Conservation (phyloP, 1,140 invertebrate species). For the Meloidogyne chitwoodi region DNA sequence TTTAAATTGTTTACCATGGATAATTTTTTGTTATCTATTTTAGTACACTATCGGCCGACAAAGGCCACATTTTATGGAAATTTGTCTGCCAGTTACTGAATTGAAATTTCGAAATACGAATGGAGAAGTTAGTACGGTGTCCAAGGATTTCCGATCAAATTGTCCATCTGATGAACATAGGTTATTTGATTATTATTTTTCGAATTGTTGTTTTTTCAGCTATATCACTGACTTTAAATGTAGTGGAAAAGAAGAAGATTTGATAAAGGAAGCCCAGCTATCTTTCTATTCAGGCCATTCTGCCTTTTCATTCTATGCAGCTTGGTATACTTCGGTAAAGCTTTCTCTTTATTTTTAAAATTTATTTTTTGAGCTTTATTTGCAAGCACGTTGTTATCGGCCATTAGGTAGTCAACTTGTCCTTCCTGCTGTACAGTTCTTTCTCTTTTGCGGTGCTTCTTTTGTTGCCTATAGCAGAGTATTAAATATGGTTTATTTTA, state of each 20-base stretch:
- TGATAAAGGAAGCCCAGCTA: conserved; percentile 50
- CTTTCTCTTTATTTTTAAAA: neutral
- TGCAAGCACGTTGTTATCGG: conserved; percentile 56
- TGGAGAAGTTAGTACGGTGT: neutral
- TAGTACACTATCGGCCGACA: conserved; percentile 79
- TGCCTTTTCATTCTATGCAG: conserved; percentile 57
- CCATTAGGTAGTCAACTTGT: conserved; percentile 50
- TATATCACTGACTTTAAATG: conserved; percentile 63
- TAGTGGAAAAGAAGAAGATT: conserved; percentile 44
- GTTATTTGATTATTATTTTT: neutral
- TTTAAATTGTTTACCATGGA: neutral
- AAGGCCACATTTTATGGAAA: conserved; percentile 80
- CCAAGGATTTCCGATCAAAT: conserved; percentile 22
- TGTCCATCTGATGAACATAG: conserved; percentile 38
- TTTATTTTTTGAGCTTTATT: conserved; percentile 41
- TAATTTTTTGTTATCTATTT: conserved; percentile 57
- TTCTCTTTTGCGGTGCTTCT: conserved; percentile 52
- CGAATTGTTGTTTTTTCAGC: neutral
- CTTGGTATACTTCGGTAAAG: conserved; percentile 54
- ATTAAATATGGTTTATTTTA: conserved; percentile 60
- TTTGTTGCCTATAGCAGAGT: conserved; percentile 47
- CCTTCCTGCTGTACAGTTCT: conserved; percentile 54
- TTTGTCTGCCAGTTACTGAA: conserved; percentile 63
- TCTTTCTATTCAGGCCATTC: conserved; percentile 59
- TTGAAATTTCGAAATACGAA: conserved; percentile 2